Conservation (phyloP, 2,888 invertebrate genomes). For the Subacronicta megacephala region DNA sequence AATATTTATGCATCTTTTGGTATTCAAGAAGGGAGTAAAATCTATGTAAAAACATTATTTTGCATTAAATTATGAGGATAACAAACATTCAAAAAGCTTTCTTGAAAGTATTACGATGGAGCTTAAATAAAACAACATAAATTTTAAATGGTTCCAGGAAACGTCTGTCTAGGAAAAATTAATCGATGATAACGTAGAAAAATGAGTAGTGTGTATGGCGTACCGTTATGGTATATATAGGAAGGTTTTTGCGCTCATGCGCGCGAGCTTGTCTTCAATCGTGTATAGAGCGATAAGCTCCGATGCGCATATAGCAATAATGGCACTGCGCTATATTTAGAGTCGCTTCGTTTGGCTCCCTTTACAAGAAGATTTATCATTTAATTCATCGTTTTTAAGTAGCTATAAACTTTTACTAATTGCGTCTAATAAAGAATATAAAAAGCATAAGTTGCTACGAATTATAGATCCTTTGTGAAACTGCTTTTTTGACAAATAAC, state of each 20-base stretch:
- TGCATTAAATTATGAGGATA: neutral
- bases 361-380: slow-evolving; percentile 63
- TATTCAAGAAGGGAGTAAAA: neutral
- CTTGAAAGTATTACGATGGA: neutral
- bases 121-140: slow-evolving; percentile 4
- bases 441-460: slow-evolving; percentile 1
- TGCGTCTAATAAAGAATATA: slow-evolving; percentile 28
- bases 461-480: neutral
- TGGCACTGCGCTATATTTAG: slow-evolving; percentile 80
- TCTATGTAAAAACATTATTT: neutral
- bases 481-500: neutral
- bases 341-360: slow-evolving; percentile 75
- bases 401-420: slow-evolving; percentile 32
- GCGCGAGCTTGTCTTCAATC: slow-evolving; percentile 75
- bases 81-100: slow-evolving; percentile 5
- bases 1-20: neutral
- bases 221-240: slow-evolving; percentile 74
- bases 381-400: slow-evolving; percentile 61
- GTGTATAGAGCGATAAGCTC: slow-evolving; percentile 83
- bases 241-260: slow-evolving; percentile 78
- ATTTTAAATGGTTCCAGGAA: slow-evolving; percentile 27
- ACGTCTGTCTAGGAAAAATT: slow-evolving; percentile 42
- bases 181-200: slow-evolving; percentile 67
- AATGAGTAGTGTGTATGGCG: slow-evolving; percentile 69
- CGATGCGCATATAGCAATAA: slow-evolving; percentile 78